These are phyloP conservation scores for Hemitrygon akajei DNA, from an alignment of 2,797 vertebrate genomes.

Conservation along the genomic window DNA sequence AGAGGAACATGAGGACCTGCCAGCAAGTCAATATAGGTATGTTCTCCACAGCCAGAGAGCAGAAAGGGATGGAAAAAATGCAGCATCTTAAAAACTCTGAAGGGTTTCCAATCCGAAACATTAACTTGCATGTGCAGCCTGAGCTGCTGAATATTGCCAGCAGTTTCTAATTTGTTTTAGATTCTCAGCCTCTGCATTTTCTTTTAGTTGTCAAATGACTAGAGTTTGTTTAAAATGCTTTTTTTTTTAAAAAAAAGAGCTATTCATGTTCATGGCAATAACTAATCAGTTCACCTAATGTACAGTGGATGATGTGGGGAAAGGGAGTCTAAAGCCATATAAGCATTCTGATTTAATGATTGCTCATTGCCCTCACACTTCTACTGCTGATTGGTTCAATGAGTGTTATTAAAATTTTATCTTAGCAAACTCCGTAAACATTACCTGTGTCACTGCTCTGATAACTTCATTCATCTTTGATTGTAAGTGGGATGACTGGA, in stretches of 20 bases:
- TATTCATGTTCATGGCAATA: background rate
- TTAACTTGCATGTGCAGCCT: too few species aligned
- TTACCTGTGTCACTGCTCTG: slow-evolving; percentile 77
- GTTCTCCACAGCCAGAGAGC: too few species aligned
- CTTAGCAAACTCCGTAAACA: background rate
- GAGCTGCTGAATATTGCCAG: too few species aligned
- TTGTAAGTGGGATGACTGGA: slow-evolving; percentile 79
- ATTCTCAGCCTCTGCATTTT: too few species aligned
- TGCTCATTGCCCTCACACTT: too few species aligned
- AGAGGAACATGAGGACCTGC: too few species aligned
- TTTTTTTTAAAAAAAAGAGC: background rate
- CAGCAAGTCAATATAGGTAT: too few species aligned
- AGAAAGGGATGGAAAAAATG: too few species aligned
- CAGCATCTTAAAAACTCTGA: too few species aligned
- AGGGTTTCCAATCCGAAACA: too few species aligned
- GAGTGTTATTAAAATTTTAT: background rate
- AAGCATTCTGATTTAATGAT: background rate
- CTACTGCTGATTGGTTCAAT: too few species aligned
- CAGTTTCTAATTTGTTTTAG: too few species aligned
- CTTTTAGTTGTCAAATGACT: background rate
- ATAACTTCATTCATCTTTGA: slow-evolving; percentile 81
- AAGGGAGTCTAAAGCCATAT: background rate
- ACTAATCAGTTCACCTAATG: background rate
- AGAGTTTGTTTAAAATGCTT: background rate
- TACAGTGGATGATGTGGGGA: background rate